Base-by-base conservation (phyloP, 2,888 invertebrate genomes). In the Actias luna region DNA sequence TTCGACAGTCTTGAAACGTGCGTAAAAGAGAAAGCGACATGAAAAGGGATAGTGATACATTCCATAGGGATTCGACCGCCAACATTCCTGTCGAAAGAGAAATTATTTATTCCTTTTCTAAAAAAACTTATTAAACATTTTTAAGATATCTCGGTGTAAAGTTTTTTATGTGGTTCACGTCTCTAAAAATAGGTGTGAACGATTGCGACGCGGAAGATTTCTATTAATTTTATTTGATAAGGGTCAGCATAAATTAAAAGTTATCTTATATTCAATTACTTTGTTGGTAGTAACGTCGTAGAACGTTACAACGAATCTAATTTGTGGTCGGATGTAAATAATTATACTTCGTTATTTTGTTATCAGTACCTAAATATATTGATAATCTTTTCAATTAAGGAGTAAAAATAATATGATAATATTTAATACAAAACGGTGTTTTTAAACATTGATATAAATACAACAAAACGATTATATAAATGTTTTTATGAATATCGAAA, bases 21-120 rank as follows among this genome's bases (percentile, higher is more conserved):
- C 65, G 60, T 62, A 77, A 85, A 66, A 70, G 74, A 70, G 79
- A 81, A 63, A 68, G 74, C 66, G 14, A 65, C 65, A 64, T 73
- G 74, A 83, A 89, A 81, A 85, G 85, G 81, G 86, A 89, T 72
- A 84, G 85, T 82, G 73, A 66, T 64, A 79, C 83, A 89, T 89
- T 87, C 89, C 84, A 77, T 62, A 66, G 79, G 84, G 87, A 82
- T 79, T 80, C 75, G 75, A 66, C 70, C 75, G 69, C 72, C 66
- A 71, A 73, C 79, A 84, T 88, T 86, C 86, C 80, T 67, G 72
- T 71, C 69, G 85, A 89, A 89, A 89, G 87, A 80, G 83, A 89
- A 87, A 82, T 75, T 82, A 74, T 82, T 81, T 83, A 74, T 75
- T 78, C 77, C 75, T 80, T 83, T 82, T 84, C 83, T 68, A 12